Base-by-base conservation (phyloP, 2,888 invertebrate species). In the Pollenia amentaria region DNA sequence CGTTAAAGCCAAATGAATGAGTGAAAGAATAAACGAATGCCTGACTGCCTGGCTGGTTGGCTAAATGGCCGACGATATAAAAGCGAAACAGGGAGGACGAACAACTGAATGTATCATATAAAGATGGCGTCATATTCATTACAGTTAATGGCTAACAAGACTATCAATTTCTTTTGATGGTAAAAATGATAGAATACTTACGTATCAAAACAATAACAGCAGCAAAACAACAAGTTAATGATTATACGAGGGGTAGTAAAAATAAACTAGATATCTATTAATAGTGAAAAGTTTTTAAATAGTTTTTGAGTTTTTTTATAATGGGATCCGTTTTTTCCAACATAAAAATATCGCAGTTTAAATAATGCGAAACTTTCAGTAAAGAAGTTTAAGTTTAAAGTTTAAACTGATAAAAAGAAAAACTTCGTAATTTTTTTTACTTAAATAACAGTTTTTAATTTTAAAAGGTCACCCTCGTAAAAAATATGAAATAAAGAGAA, bases 121-220 rank as follows among this genome's bases (percentile, higher is more conserved):
- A 87, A 87, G 80, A 83, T 87, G 87, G 87, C 87, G 87, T 84
- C 87, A 80, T 87, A 87, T 87, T 84, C 83, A 87, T 87, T 83
- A 77, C 65, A 72, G 83, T 87, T 87, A 87, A 87, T 87, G 87
- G 87, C 80, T 77, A 84, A 87, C 82, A 82, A 75, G 64, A 80
- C 80, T 83, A 86, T 86, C 83, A 86, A 83, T 80, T 86, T 77
- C 76, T 79, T 21, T 62, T 64, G 48, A 83, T 78, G 77, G 77
- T 77, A 67, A 73, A 78, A 78, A 57, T 75, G 55, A 75, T 21
- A 57, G 46, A 57, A 81, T 60, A 55, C 64, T 40, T 62, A 38
- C 48, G 29, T 48, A 57, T 29, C 51, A 53, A 55, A 55, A 51
- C n/a, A 77, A 67, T 14, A 73, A 53, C 16, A 48, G 18, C 21